Base-by-base conservation (phyloP, 2,113 vertebrate genomes). In the Sceloporus undulatus region DNA sequence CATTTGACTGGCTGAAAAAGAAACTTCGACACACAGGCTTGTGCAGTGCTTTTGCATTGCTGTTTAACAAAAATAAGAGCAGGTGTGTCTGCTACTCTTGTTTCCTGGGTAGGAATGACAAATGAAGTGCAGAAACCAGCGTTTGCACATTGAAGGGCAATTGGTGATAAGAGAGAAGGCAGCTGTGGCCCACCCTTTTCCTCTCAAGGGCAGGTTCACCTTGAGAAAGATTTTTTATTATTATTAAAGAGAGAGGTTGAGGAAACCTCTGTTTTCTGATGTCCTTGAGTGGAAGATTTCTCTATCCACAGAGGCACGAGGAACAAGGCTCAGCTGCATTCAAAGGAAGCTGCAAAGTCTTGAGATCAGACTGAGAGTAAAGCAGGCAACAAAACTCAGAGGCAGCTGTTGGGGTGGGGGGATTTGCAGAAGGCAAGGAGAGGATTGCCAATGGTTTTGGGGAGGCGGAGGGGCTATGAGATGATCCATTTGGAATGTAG, bases 401-500 rank as follows among this genome's bases (percentile, higher is more conserved):
- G 92, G 91, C 91, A 93, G 92, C 90, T 91, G 94, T 90, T 84
- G 88, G 90, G 88, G 18, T 19, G 34, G 23, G 97, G 98, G 98
- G 97, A 97, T 96, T 94, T 90, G 92, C 29, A 87, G 93, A 71
- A 23, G 0, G 1, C 91, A 96, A 96, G 93, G 96, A 92, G 93
- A 91, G 91, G 94, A 90, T 84, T 68, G 92, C 74, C 90, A 87
- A 84, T 85, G 91, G 86, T 54, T 74, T 48, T 48, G 48, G 48
- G 19, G 9, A 34, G 42, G 38, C 52, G 2, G 19, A 5, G 52
- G 42, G 54, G 78, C 88, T 2, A 29, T 92, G 87, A 88, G 87
- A 94, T 85, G 92, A 96, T 90, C 52, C 90, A 94, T 95, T 94
- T 92, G 90, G 93, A 91, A 93, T 9, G 94, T 91, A 91, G 89